Conservation (phyloP, 2,797 vertebrate genomes). For the Mastacembelus armatus region DNA sequence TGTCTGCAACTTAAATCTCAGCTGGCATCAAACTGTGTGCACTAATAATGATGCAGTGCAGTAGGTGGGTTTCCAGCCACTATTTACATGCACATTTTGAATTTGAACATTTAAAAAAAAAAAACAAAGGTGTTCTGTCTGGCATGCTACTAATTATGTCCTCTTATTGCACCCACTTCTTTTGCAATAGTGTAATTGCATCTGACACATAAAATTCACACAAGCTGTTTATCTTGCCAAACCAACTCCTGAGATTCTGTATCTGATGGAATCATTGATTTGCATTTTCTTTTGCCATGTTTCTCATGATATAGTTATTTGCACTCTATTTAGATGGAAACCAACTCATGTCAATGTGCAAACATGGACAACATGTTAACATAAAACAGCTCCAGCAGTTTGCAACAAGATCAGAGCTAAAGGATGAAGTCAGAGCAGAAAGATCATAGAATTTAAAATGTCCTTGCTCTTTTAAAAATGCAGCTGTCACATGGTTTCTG, state of each 20-base stretch:
- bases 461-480: constrained; percentile 11
- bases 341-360: constrained; percentile 41
- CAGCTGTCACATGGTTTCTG: constrained; percentile 21
- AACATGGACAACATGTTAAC: constrained; percentile 34
- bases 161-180: too few relatives aligned
- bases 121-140: too few relatives aligned
- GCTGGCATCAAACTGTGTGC: too few relatives aligned
- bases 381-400: constrained; percentile 46
- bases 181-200: neutral
- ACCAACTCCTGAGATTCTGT: too few relatives aligned
- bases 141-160: too few relatives aligned
- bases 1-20: constrained; percentile 39
- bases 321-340: neutral
- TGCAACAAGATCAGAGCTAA: constrained; percentile 23
- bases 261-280: too few relatives aligned
- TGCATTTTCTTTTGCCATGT: neutral
- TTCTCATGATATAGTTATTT: neutral
- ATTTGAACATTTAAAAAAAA: neutral
- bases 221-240: too few relatives aligned
- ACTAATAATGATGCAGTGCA: too few relatives aligned
- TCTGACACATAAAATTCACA: too few relatives aligned
- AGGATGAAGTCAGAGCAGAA: too few relatives aligned
- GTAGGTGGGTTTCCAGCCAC: neutral
- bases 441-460: constrained; percentile 33
- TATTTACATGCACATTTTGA: neutral